These are phyloP conservation scores for Drosophila persimilis DNA, from an alignment of 1,140 invertebrate genomes.

Conservation along the genomic window DNA sequence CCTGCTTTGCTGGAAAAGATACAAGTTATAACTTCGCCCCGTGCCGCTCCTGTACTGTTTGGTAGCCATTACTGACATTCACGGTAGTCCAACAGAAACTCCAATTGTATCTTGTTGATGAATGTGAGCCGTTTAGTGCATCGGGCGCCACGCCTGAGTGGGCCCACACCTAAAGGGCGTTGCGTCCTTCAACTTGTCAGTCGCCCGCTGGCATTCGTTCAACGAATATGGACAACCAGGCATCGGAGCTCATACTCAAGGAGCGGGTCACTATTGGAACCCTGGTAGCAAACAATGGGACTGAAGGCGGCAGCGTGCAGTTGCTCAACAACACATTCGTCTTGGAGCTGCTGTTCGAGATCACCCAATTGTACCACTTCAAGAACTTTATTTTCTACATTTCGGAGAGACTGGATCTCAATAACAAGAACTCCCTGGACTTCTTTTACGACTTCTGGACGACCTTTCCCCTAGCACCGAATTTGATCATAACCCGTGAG, in stretches of 20 bases:
- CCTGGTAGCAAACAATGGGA: neutral
- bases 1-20: no score
- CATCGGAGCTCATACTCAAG: constrained; percentile 51
- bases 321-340: constrained; percentile 53
- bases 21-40: no score
- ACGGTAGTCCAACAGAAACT: no score
- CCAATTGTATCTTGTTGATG: no score
- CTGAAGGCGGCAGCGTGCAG: constrained; percentile 10
- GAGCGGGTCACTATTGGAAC: constrained; percentile 2
- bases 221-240: constrained; percentile 41
- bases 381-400: constrained; percentile 73
- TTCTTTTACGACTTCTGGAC: constrained; percentile 63
- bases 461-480: constrained; percentile 51
- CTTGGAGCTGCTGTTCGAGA: constrained; percentile 41
- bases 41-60: constrained; percentile 30
- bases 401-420: constrained; percentile 57
- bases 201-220: constrained; percentile 36
- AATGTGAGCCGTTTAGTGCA: no score
- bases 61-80: neutral
- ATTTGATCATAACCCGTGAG: constrained; percentile 42
- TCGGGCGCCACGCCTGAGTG: no score
- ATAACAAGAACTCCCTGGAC: constrained; percentile 20
- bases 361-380: constrained; percentile 58
- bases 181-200: constrained; percentile 49
- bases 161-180: constrained; percentile 26